These are phyloP conservation scores for Bradypus variegatus DNA, from an alignment of 2,797 vertebrate species.

Conservation along the genomic window DNA sequence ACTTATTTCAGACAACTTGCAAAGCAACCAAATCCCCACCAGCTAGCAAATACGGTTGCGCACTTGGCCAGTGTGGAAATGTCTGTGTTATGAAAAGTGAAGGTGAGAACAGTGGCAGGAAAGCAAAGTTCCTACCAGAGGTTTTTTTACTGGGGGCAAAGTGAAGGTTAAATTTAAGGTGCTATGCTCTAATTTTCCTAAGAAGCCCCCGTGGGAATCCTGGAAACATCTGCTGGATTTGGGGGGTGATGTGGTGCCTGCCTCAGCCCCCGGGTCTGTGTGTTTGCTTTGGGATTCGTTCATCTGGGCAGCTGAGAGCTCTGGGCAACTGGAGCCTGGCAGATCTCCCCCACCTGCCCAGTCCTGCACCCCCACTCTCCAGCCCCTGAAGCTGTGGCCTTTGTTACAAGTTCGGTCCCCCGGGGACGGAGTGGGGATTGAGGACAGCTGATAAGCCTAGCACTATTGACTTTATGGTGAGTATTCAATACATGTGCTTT, in stretches of 20 bases:
- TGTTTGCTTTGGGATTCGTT: neutral
- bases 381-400: slow-evolving; percentile 9
- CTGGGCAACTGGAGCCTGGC: slow-evolving; percentile 9
- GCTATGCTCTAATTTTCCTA: neutral
- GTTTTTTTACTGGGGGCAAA: neutral
- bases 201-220: neutral
- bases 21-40: neutral
- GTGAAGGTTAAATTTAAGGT: neutral
- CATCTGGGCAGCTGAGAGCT: neutral
- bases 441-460: slow-evolving; percentile 73
- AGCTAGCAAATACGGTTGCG: neutral
- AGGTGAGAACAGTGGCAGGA: neutral
- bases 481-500: slow-evolving; percentile 76
- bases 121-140: neutral
- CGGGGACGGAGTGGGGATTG: slow-evolving; percentile 57
- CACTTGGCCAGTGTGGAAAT: neutral
- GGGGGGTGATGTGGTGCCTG: neutral
- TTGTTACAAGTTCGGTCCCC: slow-evolving; percentile 61
- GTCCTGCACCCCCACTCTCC: neutral
- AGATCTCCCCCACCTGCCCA: slow-evolving; percentile 35
- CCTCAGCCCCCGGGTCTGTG: neutral
- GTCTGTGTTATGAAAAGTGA: neutral
- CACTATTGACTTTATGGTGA: slow-evolving; percentile 73
- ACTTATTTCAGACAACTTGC: neutral
- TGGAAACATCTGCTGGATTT: slow-evolving; percentile 31